These are phyloP conservation scores for Melipona bicolor DNA, from an alignment of 2,888 invertebrate species.

Conservation along the genomic window DNA sequence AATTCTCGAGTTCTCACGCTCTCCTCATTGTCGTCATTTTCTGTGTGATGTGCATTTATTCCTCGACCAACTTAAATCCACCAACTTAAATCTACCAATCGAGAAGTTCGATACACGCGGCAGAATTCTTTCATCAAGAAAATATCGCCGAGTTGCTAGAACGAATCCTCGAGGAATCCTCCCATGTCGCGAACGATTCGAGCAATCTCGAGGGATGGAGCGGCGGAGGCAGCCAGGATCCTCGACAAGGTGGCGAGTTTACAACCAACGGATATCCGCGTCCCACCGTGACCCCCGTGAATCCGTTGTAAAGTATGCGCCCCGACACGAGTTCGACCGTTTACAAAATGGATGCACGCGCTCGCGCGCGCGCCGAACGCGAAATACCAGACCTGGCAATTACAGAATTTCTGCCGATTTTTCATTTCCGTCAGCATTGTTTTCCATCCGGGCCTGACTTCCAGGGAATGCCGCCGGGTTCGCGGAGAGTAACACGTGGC, in stretches of 20 bases:
- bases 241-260: conserved; percentile 32
- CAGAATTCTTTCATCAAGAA: not conserved
- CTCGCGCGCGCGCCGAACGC: conserved; percentile 18
- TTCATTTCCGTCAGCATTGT: conserved; percentile 56
- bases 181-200: not conserved
- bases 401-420: conserved; percentile 63
- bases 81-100: no score
- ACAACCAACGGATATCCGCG: conserved; percentile 31
- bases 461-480: conserved; percentile 45
- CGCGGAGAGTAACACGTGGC: conserved; percentile 49
- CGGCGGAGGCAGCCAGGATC: not conserved
- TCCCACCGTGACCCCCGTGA: conserved; percentile 31
- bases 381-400: conserved; percentile 62
- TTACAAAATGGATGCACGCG: conserved; percentile 39
- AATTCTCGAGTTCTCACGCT: no score
- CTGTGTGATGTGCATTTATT: no score
- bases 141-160: not conserved
- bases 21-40: no score
- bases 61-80: no score
- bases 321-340: conserved; percentile 52
- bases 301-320: conserved; percentile 59
- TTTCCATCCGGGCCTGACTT: conserved; percentile 19
- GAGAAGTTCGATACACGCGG: not conserved
- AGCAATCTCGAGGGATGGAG: not conserved
- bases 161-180: not conserved